Conservation (phyloP, 2,113 vertebrate genomes). For the Genyomyrus donnyi region DNA sequence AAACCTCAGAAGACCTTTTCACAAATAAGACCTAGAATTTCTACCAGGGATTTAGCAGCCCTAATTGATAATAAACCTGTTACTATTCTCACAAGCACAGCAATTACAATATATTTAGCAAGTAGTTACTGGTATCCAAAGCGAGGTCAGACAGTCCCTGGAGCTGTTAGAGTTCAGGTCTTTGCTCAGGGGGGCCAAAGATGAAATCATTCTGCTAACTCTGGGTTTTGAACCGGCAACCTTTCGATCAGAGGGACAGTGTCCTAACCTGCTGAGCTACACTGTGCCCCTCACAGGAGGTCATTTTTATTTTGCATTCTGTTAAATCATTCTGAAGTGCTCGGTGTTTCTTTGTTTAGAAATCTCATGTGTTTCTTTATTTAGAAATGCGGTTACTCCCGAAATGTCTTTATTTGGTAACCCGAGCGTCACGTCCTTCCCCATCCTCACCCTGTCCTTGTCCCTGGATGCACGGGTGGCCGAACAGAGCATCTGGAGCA, state of each 20-base stretch:
- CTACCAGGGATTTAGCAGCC: neutral
- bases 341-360: neutral
- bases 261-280: neutral
- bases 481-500: constrained; percentile 80
- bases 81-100: neutral
- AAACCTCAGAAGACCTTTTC: neutral
- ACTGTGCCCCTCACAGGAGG: neutral
- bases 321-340: neutral
- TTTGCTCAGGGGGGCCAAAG: neutral
- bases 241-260: neutral
- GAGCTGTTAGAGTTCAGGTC: neutral
- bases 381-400: neutral
- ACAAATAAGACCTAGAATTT: neutral
- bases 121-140: neutral
- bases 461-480: constrained; percentile 79
- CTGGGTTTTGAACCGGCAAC: neutral
- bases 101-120: neutral
- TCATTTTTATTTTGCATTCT: neutral
- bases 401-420: neutral
- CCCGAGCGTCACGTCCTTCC: neutral
- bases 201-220: neutral
- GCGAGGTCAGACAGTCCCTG: neutral
- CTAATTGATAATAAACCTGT: neutral
- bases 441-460: constrained; percentile 77
- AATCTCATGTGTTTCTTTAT: neutral